These are phyloP conservation scores for Eucera pruinosa DNA, from an alignment of 2,888 invertebrate species.

Conservation along the genomic window DNA sequence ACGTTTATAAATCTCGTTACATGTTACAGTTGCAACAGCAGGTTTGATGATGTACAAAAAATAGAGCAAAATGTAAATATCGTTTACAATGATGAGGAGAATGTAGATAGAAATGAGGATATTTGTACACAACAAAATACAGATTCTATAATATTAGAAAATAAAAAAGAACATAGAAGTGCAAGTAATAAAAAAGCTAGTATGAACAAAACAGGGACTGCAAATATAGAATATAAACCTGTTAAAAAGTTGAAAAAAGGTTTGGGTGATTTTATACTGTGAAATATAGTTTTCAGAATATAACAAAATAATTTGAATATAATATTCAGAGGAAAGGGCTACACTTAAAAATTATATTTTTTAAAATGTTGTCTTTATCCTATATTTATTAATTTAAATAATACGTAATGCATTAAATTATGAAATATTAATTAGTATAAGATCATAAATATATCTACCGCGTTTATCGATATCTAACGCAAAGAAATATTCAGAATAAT, in stretches of 20 bases:
- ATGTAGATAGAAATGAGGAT: neutral
- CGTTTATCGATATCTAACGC: neutral
- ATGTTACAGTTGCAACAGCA: slow-evolving; percentile 18
- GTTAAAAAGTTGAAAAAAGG: slow-evolving; percentile 49
- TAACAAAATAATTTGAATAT: neutral
- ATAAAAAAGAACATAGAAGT: slow-evolving; percentile 6
- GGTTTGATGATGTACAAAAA: neutral
- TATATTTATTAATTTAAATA: neutral
- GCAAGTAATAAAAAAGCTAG: slow-evolving; percentile 8
- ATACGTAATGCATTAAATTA: neutral
- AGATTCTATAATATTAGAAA: neutral
- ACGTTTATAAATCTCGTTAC: neutral
- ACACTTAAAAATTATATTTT: neutral
- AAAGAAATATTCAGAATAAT: neutral
- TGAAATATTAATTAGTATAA: neutral
- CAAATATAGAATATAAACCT: slow-evolving; percentile 37
- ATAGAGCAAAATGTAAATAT: neutral
- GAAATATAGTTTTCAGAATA: neutral
- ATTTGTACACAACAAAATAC: neutral
- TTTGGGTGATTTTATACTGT: slow-evolving; percentile 41
- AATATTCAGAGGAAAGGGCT: slow-evolving; percentile 19
- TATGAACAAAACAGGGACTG: slow-evolving; percentile 3
- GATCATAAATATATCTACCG: neutral
- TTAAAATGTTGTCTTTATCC: neutral
- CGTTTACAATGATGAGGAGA: neutral